Percentiles rank a stretch among this genome's conserved stretches.
These are phyloP conservation scores for Teinopalpus imperialis DNA, from an alignment of 2,888 invertebrate species.

Conservation along the genomic window DNA sequence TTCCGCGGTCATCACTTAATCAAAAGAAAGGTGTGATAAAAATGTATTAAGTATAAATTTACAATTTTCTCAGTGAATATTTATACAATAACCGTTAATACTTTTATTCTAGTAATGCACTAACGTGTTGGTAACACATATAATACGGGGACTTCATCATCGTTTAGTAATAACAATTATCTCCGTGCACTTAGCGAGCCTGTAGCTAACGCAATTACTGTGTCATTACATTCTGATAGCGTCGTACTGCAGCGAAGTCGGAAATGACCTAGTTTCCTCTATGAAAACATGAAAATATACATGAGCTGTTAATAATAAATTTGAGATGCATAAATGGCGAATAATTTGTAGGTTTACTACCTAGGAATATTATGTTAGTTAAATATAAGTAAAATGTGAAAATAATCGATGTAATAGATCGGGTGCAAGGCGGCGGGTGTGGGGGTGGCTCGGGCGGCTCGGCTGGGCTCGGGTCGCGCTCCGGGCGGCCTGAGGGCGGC, in stretches of 20 bases:
- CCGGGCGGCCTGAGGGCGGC: conserved; percentile 55
- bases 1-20: too few species aligned
- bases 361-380: too few species aligned
- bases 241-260: conserved; percentile 7
- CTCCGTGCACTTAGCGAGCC: conserved; percentile 17
- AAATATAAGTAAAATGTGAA: conserved; percentile 39
- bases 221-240: conserved; percentile 21
- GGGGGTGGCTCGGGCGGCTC: conserved; percentile 51
- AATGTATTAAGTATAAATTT: too few species aligned
- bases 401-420: conserved; percentile 48
- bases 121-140: too few species aligned
- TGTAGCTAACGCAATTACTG: conserved; percentile 19
- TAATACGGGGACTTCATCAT: conserved; percentile 11
- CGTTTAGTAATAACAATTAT: conserved; percentile 23
- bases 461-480: conserved; percentile 53
- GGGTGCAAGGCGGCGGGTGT: conserved; percentile 36
- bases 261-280: conserved; percentile 25
- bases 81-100: too few species aligned
- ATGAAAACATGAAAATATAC: too few species aligned
- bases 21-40: too few species aligned
- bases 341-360: too few species aligned
- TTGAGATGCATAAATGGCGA: too few species aligned
- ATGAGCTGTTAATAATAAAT: too few species aligned
- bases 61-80: too few species aligned
- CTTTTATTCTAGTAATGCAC: too few species aligned